Base-by-base conservation (phyloP, 2,113 vertebrate genomes). In the Burhinus oedicnemus region DNA sequence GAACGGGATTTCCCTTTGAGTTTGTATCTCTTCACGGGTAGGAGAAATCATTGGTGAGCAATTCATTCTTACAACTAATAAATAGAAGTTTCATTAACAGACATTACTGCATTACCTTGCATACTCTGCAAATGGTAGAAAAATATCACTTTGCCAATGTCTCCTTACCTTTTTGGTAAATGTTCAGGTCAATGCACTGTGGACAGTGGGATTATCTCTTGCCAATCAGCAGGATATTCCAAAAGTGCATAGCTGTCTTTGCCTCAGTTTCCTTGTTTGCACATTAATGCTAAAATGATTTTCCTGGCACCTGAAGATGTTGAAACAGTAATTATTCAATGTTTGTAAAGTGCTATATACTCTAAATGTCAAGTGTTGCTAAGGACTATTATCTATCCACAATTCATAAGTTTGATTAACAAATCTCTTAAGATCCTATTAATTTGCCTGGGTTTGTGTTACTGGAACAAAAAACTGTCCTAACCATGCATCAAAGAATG, bases 361-460 rank as follows among this genome's bases (percentile, higher is more conserved):
- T 89, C 40, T 78, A 83, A 78, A 81, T 69, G 4, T 74, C 55
- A 84, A 54, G 45, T 60, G 76, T 51, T 52, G 36, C 14, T 84
- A 83, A 83, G 40, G 27, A 54, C 8, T 65, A 13, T 45, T 92
- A 83, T 76, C 45, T 70, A 90, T 80, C 22, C 34, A 66, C 80
- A 84, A 49, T 78, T 86, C 47, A 32, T 58, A 86, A 61, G 8
- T 90, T 55, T 90, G 38, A 76, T 80, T 77, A 92, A 74, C 40
- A 92, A 68, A 65, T 90, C 40, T 93, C n/a, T 72, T 90, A 83
- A 65, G 25, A 6, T 92, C 44, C 19, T 86, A 54, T 81, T 90
- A 95, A 81, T 70, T 92, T 92, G 29, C 20, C 30, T 70, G 15
- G 5, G 76, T 80, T 77, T 40, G 21, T 44, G 26, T 83, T 83